Base-by-base conservation (phyloP, 2,797 vertebrate species). In the Clamator glandarius region DNA sequence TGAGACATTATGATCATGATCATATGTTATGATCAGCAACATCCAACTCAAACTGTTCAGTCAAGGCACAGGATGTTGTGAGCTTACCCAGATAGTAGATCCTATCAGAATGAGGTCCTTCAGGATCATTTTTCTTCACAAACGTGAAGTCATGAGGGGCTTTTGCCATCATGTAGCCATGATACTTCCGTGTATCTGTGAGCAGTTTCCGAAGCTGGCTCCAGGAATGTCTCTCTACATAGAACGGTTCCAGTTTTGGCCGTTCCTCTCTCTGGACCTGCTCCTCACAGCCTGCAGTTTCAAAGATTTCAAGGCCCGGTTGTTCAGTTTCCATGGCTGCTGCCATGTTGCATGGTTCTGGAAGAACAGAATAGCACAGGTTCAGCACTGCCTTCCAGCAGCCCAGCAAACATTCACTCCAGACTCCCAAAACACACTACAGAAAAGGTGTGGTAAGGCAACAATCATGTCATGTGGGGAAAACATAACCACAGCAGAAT, bases 241-340 rank as follows among this genome's bases (percentile, higher is more conserved):
- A 98, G 95, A 98, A 98, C 1, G 98, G 97, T 86, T 98, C 98
- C 90, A 96, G 95, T 87, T 97, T 97, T 20, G 97, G 95, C 67
- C 66, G 96, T 73, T 97, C 97, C 35, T 95, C 97, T 7, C 96
- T 95, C 11, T 95, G 97, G 73, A 94, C 85, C 89, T 75, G 96
- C 87, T 97, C 97, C 92, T 97, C 96, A 73, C 4, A 62, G 36
- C 95, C 97, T 0, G 98, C 93, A 24, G 97, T 98, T 91, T 98
- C 98, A 76, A 98, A 98, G 84, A 98, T 95, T 93, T 98, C 98
- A 46, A 98, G 95, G 92, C 97, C 96, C 59, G 96, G 97, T 94
- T 98, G 98, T 94, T 98, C 98, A 97, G 98, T 98, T 97, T 98
- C 98, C 98, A 98, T 98, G 58, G 98, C 98, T 97, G 98, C 98